These are phyloP conservation scores for Machaerirhynchus nigripectus DNA, from an alignment of 2,113 vertebrate genomes.

Conservation along the genomic window DNA sequence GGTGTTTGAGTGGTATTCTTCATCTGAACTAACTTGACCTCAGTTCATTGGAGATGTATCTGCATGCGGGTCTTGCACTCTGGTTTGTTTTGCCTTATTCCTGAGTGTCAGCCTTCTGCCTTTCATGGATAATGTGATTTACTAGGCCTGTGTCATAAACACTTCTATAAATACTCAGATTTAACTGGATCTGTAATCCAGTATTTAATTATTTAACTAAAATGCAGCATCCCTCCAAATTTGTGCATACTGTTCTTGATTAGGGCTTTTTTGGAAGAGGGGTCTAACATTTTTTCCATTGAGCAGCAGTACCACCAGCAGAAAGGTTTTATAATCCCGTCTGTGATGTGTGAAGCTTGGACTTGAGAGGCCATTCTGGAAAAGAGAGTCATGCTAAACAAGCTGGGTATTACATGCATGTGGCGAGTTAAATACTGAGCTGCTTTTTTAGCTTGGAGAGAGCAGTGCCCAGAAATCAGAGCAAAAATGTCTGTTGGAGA, in stretches of 20 bases:
- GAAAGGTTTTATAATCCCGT: neutral
- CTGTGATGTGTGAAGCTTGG: neutral
- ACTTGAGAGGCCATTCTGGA: neutral
- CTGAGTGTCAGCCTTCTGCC: neutral
- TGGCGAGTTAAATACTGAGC: neutral
- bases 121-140: neutral
- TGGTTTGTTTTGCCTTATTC: neutral
- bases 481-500: neutral
- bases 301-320: neutral
- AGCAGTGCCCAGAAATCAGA: neutral
- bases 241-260: neutral
- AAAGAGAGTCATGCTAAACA: neutral
- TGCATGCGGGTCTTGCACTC: neutral
- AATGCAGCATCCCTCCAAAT: neutral
- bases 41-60: neutral
- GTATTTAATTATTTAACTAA: neutral
- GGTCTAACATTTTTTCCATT: neutral
- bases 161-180: neutral
- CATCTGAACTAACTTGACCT: neutral
- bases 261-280: neutral
- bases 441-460: neutral
- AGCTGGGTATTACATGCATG: neutral
- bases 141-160: neutral
- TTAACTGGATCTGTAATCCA: neutral
- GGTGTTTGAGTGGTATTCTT: neutral